Base-by-base conservation (phyloP, 2,888 invertebrate genomes). In the Phanerotoma sp. region DNA sequence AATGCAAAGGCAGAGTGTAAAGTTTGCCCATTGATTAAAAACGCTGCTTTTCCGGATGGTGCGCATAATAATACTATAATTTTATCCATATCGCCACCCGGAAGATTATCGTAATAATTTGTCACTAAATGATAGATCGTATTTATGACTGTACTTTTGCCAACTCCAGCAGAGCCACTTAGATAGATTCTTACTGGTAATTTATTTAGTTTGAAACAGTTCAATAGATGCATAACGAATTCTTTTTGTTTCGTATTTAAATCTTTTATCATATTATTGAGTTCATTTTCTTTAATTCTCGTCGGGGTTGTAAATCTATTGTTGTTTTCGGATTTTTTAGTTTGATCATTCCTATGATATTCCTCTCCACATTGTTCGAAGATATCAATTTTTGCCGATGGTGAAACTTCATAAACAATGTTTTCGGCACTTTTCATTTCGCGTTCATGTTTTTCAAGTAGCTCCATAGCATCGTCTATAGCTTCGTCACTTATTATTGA, bases 121-220 rank as follows among this genome's bases (percentile, higher is more conserved):
- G 54, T 63, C 40, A 65, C 49, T 41, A 57, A 38, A 56, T 67
- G 68, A 53, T 58, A 61, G 32, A 70, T 57, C n/a, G 64, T 58
- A 16, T 57, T 62, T 5, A 72, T 66, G 3, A 67, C 49, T 13
- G 38, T 57, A 48, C 68, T 69, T 62, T 71, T 70, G 10, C 70
- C 69, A 10, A 69, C 69, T 4, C 71, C 69, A 6, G 69, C 71
- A 37, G 63, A 61, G 6, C 66, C 68, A 56, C 54, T 57, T 9
- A 70, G 46, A 58, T 66, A 68, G 16, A 60, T 56, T 51, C 49
- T 52, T 54, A 66, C 57, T 25, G 61, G 65, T 21, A 33, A 22
- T 49, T 48, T 49, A 9, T 38, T 42, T 21, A 28, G 45, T 57
- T 61, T 62, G 11, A 55, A 58, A 32, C 35, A 56, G 48, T 62